phyloP scores from a whole-genome alignment of 2,888 invertebrate species.

The Yponomeuta evonymella region DNA sequence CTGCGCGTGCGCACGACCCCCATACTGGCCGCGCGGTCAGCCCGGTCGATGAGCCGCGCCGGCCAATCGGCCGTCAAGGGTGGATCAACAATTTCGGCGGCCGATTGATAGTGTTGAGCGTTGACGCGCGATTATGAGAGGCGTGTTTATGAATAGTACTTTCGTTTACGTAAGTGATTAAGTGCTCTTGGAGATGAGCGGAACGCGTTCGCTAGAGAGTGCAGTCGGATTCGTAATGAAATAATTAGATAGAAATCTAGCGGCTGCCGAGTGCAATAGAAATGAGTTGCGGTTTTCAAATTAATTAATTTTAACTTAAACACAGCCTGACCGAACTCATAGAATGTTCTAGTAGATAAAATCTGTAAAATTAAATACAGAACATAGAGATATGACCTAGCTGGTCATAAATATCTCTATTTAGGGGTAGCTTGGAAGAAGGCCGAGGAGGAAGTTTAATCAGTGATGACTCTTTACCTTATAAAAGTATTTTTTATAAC shows the following conservation, averaged over 20 bases:
- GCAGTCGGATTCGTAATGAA: conserved; percentile 2
- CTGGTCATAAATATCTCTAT: too few species aligned
- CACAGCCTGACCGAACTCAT: not conserved
- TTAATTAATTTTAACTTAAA: not conserved
- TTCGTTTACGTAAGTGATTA: conserved; percentile 4
- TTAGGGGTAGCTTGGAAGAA: too few species aligned
- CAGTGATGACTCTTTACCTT: too few species aligned
- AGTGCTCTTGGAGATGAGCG: not conserved
- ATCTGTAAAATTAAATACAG: too few species aligned
- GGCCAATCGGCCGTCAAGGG: not conserved
- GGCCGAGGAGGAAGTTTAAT: too few species aligned
- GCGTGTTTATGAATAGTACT: not conserved
- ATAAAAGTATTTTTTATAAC: too few species aligned
- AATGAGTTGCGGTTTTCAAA: not conserved
- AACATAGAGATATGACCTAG: too few species aligned
- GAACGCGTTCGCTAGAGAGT: not conserved
- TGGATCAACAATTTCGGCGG: not conserved
- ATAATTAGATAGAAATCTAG: conserved; percentile 3
- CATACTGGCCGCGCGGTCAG: conserved; percentile 12
- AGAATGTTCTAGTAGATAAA: too few species aligned
- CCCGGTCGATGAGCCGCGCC: conserved; percentile 3
- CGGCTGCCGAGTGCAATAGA: not conserved
- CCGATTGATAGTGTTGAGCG: not conserved
- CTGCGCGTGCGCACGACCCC: conserved; percentile 38
- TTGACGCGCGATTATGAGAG: conserved; percentile 2